Percentiles rank a stretch among this genome's conserved stretches.
These are phyloP conservation scores for Hylaea fasciaria DNA, from an alignment of 2,888 invertebrate genomes.

Conservation along the genomic window DNA sequence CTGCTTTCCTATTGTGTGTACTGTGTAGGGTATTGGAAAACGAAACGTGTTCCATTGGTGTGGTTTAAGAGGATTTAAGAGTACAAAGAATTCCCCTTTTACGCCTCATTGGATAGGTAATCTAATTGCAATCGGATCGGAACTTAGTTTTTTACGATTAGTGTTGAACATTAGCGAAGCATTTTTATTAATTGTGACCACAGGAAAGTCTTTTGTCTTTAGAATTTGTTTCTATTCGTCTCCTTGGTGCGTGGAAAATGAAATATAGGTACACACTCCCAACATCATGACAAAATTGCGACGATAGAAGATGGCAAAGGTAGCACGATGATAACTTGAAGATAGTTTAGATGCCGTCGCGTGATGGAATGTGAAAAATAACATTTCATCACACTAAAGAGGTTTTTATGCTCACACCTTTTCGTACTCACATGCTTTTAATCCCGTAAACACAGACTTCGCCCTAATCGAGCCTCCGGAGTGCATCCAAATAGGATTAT, in stretches of 20 bases:
- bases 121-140: conserved; percentile 27
- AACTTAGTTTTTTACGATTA: conserved; percentile 3
- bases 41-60: conserved; percentile 15
- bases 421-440: conserved; percentile 34
- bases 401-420: background rate
- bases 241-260: too few relatives aligned
- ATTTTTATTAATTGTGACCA: too few relatives aligned
- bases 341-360: too few relatives aligned
- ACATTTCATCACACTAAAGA: background rate
- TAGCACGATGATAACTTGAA: too few relatives aligned
- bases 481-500: conserved; percentile 74
- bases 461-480: conserved; percentile 53
- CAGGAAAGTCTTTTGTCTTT: too few relatives aligned
- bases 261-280: too few relatives aligned
- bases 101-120: conserved; percentile 32
- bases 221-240: too few relatives aligned
- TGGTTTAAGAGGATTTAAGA: conserved; percentile 25
- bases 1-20: background rate
- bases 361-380: too few relatives aligned
- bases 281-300: too few relatives aligned
- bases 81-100: conserved; percentile 29
- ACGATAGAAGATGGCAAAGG: too few relatives aligned
- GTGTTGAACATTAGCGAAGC: too few relatives aligned
- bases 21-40: conserved; percentile 31
- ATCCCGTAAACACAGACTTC: conserved; percentile 53